Conservation (phyloP, 2,113 vertebrate genomes). For the Clarias macrocephalus region DNA sequence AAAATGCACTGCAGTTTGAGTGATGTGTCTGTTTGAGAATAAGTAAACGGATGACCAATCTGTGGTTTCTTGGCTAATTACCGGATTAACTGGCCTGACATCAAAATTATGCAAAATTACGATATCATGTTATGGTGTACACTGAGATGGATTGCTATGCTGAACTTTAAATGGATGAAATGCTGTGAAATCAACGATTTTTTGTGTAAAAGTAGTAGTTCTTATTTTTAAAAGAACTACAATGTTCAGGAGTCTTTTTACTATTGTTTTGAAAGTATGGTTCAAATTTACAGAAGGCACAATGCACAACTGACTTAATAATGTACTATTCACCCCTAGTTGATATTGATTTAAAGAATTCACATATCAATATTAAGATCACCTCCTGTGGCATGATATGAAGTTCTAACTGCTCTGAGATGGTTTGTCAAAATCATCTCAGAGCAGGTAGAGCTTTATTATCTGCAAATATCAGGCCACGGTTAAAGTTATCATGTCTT, state of each 20-base stretch:
- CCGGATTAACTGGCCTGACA: not conserved
- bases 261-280: not conserved
- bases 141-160: not conserved
- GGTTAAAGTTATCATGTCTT: constrained; percentile 29
- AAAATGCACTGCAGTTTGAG: not conserved
- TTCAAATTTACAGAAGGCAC: not conserved
- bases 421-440: not conserved
- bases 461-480: not conserved
- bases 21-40: not conserved
- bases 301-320: not conserved
- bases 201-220: not conserved
- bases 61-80: not conserved
- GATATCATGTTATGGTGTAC: not conserved
- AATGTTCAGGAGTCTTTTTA: not conserved
- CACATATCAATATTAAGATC: not conserved
- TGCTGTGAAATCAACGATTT: not conserved
- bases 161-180: constrained; percentile 11
- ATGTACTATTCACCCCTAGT: not conserved
- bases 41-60: not conserved
- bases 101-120: not conserved
- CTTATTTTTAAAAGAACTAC: not conserved
- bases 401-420: not conserved
- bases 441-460: not conserved
- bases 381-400: not conserved
- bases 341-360: not conserved